Conservation (phyloP, 2,888 invertebrate species). For the Epistrophe eligans region DNA sequence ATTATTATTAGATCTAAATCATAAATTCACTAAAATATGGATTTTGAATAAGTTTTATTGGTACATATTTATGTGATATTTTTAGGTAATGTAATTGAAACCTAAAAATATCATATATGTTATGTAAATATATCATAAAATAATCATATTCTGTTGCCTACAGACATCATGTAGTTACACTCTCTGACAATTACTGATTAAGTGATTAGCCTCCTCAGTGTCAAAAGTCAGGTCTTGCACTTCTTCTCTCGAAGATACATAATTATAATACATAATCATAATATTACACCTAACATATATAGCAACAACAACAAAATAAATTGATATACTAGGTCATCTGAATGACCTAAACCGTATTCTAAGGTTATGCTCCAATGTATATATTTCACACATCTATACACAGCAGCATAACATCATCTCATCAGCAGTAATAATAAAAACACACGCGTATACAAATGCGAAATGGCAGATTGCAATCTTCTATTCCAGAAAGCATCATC, state of each 20-base stretch:
- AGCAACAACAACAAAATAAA: slow-evolving; percentile 48
- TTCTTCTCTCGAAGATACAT: slow-evolving; percentile 39
- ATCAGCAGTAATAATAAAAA: slow-evolving; percentile 38
- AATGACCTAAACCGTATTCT: slow-evolving; percentile 62
- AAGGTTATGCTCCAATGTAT: slow-evolving; percentile 57
- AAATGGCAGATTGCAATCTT: slow-evolving; percentile 66
- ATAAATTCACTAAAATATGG: too few species aligned
- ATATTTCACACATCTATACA: slow-evolving; percentile 68
- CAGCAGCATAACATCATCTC: not conserved
- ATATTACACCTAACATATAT: not conserved
- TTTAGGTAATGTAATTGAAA: too few species aligned
- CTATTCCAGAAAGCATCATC: slow-evolving; percentile 75
- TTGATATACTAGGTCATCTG: slow-evolving; percentile 73
- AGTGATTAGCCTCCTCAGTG: slow-evolving; percentile 36
- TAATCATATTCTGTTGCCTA: not conserved
- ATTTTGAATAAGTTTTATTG: too few species aligned
- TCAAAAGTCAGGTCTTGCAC: slow-evolving; percentile 65
- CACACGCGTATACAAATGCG: slow-evolving; percentile 63
- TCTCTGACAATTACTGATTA: slow-evolving; percentile 64
- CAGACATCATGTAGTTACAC: not conserved
- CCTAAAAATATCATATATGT: not conserved
- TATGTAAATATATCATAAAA: not conserved
- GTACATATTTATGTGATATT: too few species aligned
- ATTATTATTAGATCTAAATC: too few species aligned
- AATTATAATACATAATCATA: slow-evolving; percentile 1